These are phyloP conservation scores for Lota lota DNA, from an alignment of 2,113 vertebrate species.

Conservation along the genomic window DNA sequence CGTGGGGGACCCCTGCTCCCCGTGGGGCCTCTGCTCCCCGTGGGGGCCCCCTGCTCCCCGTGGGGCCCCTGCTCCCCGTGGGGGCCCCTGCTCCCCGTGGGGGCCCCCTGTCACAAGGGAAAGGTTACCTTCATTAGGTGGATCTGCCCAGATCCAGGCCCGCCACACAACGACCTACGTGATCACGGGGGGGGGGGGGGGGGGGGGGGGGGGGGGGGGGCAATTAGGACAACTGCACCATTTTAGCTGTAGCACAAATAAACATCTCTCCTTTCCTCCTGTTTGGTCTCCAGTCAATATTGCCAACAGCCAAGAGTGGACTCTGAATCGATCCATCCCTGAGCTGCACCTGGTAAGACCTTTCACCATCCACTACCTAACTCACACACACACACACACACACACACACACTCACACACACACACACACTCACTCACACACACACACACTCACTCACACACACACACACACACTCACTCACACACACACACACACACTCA, in stretches of 20 bases:
- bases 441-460: too few species aligned
- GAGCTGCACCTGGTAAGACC: constrained; percentile 89
- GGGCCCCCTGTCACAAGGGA: constrained; percentile 14
- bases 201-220: neutral
- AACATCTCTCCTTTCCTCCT: constrained; percentile 23
- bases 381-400: too few species aligned
- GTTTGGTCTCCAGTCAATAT: constrained; percentile 77
- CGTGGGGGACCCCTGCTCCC: too few species aligned
- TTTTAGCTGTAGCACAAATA: constrained; percentile 12
- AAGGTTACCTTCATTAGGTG: constrained; percentile 51
- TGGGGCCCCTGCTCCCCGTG: too few species aligned
- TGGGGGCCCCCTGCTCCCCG: too few species aligned
- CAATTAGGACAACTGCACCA: constrained; percentile 13
- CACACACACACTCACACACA: too few species aligned
- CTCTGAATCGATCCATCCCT: constrained; percentile 82
- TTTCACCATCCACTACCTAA: neutral
- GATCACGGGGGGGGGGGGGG: neutral
- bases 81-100: too few species aligned
- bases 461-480: too few species aligned
- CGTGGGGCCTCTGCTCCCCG: too few species aligned
- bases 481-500: too few species aligned
- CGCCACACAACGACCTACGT: neutral
- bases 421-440: neutral
- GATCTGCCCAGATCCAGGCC: constrained; percentile 13
- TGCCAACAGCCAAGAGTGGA: constrained; percentile 96